A percentile compares a stretch with the other conserved stretches of the same genome.
phyloP scores from a whole-genome alignment of 2,888 invertebrate genomes.

The Piscicola geometra region DNA sequence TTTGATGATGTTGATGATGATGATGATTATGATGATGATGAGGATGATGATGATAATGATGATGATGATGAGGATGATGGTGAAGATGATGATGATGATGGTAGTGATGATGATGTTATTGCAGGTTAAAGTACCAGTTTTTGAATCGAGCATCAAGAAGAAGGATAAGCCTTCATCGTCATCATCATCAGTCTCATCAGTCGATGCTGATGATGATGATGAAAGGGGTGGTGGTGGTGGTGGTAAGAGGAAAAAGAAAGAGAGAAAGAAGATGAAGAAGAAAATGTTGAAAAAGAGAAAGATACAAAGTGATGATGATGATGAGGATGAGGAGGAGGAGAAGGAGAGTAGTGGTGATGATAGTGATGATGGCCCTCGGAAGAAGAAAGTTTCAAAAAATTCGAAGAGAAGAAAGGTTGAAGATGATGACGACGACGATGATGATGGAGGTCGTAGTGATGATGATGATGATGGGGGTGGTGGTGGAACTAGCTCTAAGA shows the following conservation, averaged over 20 bases:
- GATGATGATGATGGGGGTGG: not conserved
- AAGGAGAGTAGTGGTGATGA: constrained; percentile 10
- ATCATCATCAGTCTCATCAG: not conserved
- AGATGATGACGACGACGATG: constrained; percentile 28
- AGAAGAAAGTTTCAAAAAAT: not conserved
- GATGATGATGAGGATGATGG: not conserved
- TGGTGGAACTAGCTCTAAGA: not conserved
- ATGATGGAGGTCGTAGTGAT: not conserved
- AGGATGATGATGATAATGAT: not conserved
- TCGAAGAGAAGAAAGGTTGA: not conserved
- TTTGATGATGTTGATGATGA: too few relatives aligned
- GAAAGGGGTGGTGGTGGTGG: constrained; percentile 10
- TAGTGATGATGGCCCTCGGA: not conserved
- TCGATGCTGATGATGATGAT: constrained; percentile 12
- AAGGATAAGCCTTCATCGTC: constrained; percentile 12
- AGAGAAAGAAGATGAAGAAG: constrained; percentile 5
- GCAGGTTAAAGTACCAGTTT: not conserved
- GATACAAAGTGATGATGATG: not conserved
- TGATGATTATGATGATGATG: constrained; percentile 1
- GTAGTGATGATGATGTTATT: not conserved
- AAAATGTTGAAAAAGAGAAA: not conserved
- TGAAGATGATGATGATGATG: not conserved
- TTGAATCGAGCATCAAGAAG: not conserved
- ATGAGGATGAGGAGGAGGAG: not conserved
- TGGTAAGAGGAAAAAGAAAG: not conserved